Percentiles rank a stretch among this genome's conserved stretches.
These are phyloP conservation scores for Hypomecis atomaria DNA, from an alignment of 2,888 invertebrate genomes.

Conservation along the genomic window DNA sequence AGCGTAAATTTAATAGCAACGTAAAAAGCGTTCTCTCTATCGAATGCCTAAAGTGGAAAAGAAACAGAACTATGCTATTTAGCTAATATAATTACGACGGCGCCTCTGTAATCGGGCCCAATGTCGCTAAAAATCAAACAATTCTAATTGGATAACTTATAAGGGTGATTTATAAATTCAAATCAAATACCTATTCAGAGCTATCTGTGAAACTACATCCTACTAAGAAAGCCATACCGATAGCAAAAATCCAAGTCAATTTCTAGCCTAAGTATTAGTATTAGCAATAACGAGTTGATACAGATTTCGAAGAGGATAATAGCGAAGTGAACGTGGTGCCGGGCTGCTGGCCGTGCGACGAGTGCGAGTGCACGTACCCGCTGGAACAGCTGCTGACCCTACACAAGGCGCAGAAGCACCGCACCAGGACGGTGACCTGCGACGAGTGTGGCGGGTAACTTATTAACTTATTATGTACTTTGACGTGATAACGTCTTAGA, in stretches of 20 bases:
- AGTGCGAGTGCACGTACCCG: constrained; percentile 89
- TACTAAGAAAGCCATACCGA: no score
- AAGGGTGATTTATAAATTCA: no score
- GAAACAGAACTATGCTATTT: no score
- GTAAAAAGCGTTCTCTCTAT: no score
- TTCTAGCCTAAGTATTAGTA: not conserved
- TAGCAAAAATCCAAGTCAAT: no score
- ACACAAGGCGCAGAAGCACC: constrained; percentile 86
- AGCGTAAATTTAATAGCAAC: no score
- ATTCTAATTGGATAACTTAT: no score
- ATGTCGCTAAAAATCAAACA: no score
- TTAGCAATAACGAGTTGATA: constrained; percentile 22
- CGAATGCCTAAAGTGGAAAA: no score
- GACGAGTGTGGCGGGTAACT: constrained; percentile 66
- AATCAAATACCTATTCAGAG: no score
- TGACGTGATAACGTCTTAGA: not conserved
- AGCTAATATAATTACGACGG: no score
- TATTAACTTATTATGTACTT: not conserved
- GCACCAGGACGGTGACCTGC: constrained; percentile 86
- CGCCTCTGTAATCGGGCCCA: no score
- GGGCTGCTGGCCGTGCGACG: constrained; percentile 84
- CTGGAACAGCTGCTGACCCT: constrained; percentile 87
- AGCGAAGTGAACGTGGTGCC: constrained; percentile 32
- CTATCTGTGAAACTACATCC: not conserved
- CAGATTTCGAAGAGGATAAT: constrained; percentile 43